Evolutionary conservation across 2,888 invertebrate species (phyloP).

Genomic region (Apotomis turbidana): DNA sequence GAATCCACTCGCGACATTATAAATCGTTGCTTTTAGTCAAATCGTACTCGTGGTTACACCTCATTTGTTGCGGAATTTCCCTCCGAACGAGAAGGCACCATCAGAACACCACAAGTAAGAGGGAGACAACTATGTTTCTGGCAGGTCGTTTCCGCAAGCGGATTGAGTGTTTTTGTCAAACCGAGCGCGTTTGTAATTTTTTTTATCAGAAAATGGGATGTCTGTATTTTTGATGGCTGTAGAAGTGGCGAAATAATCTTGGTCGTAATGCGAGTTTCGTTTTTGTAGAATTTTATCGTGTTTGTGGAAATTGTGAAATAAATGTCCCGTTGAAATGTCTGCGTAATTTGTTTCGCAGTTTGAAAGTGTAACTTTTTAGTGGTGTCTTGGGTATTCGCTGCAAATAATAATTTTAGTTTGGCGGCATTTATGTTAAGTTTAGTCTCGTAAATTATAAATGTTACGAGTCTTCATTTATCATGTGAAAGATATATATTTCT

Average conservation of each 20-base stretch:
- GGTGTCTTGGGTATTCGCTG: background rate
- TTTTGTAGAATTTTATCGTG: background rate
- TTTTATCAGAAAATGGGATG: constrained; percentile 39
- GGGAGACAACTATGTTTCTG: constrained; percentile 33
- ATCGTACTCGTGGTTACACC: constrained; percentile 47
- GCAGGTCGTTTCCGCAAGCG: constrained; percentile 39
- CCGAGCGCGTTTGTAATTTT: constrained; percentile 37
- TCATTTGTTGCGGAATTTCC: constrained; percentile 38
- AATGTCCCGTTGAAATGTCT: no score
- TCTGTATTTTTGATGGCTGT: constrained; percentile 36
- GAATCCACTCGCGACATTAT: constrained; percentile 47
- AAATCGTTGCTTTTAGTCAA: constrained; percentile 55
- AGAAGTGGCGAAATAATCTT: constrained; percentile 22
- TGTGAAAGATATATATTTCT: no score
- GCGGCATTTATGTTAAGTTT: background rate
- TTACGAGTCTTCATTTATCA: background rate
- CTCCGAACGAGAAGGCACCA: constrained; percentile 12
- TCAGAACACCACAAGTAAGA: background rate
- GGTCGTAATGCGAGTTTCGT: background rate
- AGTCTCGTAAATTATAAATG: background rate
- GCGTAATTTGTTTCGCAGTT: background rate
- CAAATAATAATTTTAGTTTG: background rate
- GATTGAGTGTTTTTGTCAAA: constrained; percentile 35
- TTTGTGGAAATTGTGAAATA: background rate
- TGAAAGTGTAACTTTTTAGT: background rate